Conservation (phyloP, 2,797 vertebrate species). For the Oryzias dopingdopingensis region DNA sequence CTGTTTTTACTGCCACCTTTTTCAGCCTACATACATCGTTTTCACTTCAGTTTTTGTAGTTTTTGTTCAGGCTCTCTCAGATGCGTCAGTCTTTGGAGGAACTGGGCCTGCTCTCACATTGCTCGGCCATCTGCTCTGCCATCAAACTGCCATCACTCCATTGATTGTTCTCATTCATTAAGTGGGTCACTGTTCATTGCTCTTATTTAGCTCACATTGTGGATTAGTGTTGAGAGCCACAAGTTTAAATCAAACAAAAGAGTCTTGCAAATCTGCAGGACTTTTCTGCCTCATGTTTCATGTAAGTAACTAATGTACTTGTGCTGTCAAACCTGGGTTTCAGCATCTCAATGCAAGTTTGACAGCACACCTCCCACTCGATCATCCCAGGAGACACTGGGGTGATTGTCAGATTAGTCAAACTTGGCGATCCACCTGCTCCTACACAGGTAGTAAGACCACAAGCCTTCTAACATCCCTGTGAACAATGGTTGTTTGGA, state of each 20-base stretch:
- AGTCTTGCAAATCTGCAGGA: neutral
- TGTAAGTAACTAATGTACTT: neutral
- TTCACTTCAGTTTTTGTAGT: too few relatives aligned
- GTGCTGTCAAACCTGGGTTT: too few relatives aligned
- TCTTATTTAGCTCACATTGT: constrained; percentile 24
- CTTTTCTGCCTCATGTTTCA: neutral
- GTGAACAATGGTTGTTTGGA: neutral
- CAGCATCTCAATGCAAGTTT: neutral
- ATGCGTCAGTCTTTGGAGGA: too few relatives aligned
- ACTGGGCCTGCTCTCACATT: too few relatives aligned
- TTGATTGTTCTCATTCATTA: constrained; percentile 51
- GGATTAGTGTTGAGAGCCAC: constrained; percentile 14
- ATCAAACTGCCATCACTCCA: constrained; percentile 39
- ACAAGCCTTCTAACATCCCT: constrained; percentile 3
- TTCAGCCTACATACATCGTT: too few relatives aligned
- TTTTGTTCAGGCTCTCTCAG: too few relatives aligned
- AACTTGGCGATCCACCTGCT: neutral
- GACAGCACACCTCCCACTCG: neutral
- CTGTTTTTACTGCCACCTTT: too few relatives aligned
- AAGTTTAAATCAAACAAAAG: constrained; percentile 1
- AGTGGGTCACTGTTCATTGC: constrained; percentile 38
- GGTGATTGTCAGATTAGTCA: neutral
- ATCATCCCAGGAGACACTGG: neutral
- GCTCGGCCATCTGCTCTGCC: constrained; percentile 10
- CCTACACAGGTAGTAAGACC: neutral